Evolutionary conservation across 2,113 vertebrate species (phyloP).

Genomic region (Prietella phreatophila): DNA sequence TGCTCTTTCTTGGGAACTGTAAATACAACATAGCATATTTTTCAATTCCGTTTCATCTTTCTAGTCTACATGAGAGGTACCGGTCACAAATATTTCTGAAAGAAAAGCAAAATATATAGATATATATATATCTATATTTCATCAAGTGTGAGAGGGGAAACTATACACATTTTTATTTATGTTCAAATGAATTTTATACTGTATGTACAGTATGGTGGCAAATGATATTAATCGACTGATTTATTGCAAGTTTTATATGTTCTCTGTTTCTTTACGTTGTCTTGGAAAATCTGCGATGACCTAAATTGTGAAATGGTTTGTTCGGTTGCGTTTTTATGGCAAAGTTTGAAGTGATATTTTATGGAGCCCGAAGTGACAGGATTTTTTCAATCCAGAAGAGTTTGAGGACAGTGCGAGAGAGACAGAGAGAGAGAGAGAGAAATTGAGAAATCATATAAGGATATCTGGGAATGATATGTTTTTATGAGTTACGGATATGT

Average conservation of each 20-base stretch:
- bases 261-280: slow-evolving; percentile 46
- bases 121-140: slow-evolving; percentile 66
- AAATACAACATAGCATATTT: slow-evolving; percentile 79
- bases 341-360: background rate
- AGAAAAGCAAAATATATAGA: slow-evolving; percentile 52
- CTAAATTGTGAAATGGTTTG: slow-evolving; percentile 63
- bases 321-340: slow-evolving; percentile 56
- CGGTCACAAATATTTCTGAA: slow-evolving; percentile 52
- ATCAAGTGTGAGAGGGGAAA: slow-evolving; percentile 70
- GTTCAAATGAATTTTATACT: slow-evolving; percentile 66
- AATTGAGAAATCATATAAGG: background rate
- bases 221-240: slow-evolving; percentile 43
- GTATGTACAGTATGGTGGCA: slow-evolving; percentile 61
- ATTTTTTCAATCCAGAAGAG: slow-evolving; percentile 19
- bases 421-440: background rate
- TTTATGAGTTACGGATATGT: slow-evolving; percentile 12
- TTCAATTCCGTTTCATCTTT: slow-evolving; percentile 76
- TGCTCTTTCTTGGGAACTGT: slow-evolving; percentile 65
- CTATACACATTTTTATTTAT: slow-evolving; percentile 65
- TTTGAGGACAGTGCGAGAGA: background rate
- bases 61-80: slow-evolving; percentile 64
- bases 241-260: background rate
- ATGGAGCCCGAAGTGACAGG: background rate
- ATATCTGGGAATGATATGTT: background rate
- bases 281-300: slow-evolving; percentile 66